Evolutionary conservation across 2,113 vertebrate genomes (phyloP).

Genomic region (Cynoglossus semilaevis): DNA sequence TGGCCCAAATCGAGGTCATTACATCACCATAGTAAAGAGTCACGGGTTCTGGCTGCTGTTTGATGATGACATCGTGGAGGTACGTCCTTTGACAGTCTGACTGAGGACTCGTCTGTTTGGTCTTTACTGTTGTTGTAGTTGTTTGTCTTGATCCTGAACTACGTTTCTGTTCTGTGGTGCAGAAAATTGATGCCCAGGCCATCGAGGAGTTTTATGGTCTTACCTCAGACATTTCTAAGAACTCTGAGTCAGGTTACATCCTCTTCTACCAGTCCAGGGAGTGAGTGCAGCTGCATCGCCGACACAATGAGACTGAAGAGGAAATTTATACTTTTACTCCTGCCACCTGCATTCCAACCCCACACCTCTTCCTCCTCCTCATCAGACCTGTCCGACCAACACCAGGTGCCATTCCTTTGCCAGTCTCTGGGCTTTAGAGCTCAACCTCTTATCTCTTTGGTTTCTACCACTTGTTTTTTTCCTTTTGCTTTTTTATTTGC

Average conservation of each 20-base stretch:
- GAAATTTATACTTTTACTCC: slow-evolving; percentile 12
- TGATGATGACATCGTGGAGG: slow-evolving; percentile 98
- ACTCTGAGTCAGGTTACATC: slow-evolving; percentile 98
- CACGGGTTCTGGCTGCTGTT: slow-evolving; percentile 98
- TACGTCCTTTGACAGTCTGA: slow-evolving; percentile 62
- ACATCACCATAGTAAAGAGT: slow-evolving; percentile 98
- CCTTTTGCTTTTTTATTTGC: slow-evolving; percentile 26
- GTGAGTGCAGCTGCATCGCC: slow-evolving; percentile 65
- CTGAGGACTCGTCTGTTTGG: slow-evolving; percentile 18
- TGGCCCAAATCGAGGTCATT: slow-evolving; percentile 95
- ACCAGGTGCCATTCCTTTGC: slow-evolving; percentile 58
- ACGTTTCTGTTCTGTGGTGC: slow-evolving; percentile 16
- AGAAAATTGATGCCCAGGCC: slow-evolving; percentile 99
- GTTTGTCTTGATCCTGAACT: neutral
- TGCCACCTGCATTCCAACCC: slow-evolving; percentile 10
- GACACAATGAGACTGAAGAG: slow-evolving; percentile 16
- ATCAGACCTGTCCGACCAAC: slow-evolving; percentile 39
- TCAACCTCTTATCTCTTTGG: slow-evolving; percentile 6
- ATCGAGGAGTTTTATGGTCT: slow-evolving; percentile 98
- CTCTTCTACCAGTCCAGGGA: slow-evolving; percentile 99
- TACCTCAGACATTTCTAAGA: slow-evolving; percentile 98
- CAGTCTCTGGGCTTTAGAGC: slow-evolving; percentile 33
- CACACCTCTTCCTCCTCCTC: slow-evolving; percentile 4
- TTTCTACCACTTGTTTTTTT: slow-evolving; percentile 5
- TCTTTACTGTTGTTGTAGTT: neutral